Evolutionary conservation across 1,140 invertebrate genomes (phyloP), one percentile per base, ranked within the genome.

Genomic region (Drosophila parabipectinata): DNA sequence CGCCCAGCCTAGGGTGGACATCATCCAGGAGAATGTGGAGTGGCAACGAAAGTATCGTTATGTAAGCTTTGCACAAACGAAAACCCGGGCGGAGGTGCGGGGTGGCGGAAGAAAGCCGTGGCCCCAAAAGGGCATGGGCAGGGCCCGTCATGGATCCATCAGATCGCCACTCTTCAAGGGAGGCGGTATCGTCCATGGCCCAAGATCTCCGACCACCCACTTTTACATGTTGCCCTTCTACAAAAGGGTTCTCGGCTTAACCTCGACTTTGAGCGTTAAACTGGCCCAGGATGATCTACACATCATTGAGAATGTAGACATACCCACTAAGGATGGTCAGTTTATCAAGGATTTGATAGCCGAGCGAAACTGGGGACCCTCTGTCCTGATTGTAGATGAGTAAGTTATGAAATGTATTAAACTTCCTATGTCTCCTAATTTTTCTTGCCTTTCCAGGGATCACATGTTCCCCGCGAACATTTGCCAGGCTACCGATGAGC

Each of bases 251-350:
- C 76, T 94, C 57, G 99, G 98, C 0, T 93, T 99, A 1, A 96
- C 95, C 9, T 94, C 95, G 9, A 95, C 95, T 0, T 92, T 99
- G 6, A 97, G 98, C 24, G 93, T 97, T 2, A 99, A 99, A 93
- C 94, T 98, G 72, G 97, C 97, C 9, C 98, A 98, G 94, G 97
- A 99, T 93, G 98, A 99, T 93, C 92, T 99, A 41, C 97, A 98
- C 91, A 94, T 99, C 76, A 96, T 99, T 0, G 95, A 97, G 62
- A 94, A 95, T 85, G 93, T 99, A 12, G 96, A 98, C 68, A 93
- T 99, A 73, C 97, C 98, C 7, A 94, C 95, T n/a, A 94, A 96
- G 47, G 96, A 99, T 81, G 93, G 95, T 4, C 92, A 94, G 81
- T 99, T 95, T 89, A 92, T 99, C 1, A 92, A 95, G 77, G 95